Base-by-base conservation (phyloP, 2,797 vertebrate genomes). In the Odontamblyopus rebecca region DNA sequence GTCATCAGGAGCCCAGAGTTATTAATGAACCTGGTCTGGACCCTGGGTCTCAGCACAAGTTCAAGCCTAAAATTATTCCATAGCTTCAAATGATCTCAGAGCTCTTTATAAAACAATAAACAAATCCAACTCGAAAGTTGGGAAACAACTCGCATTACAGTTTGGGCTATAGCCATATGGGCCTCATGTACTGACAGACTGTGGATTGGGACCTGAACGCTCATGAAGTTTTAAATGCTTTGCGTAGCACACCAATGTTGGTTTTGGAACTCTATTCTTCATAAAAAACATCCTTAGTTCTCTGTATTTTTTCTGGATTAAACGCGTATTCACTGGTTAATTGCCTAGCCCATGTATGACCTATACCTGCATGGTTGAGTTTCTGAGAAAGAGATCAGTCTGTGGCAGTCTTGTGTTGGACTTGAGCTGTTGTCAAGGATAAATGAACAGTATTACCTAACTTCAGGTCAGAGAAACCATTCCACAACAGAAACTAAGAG, bases 21-120 rank as follows among this genome's bases (percentile, higher is more conserved):
- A 88, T 87, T 88, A 87, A 90, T 87, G 85, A 81, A 82, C 75
- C 72, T 82, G 81, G 86, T 79, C 81, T 81, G 79, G 32, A 71
- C 79, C 70, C 87, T 64, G 57, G 61, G 80, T 86, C 86, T 82
- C 79, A 72, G 70, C n/a, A 48, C 70, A 70, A 66, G 83, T 81
- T 81, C 57, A 69, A 54, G 30, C 51, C 76, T 70, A 70, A 80
- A 83, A 79, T 72, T 32, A 84, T 66, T 82, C 81, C 60, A 65
- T 65, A 56, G 71, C 70, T 83, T 81, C 38, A 76, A 74, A 80
- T 82, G 81, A 85, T 79, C 72, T 85, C 78, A 81, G 68, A 75
- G 70, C 70, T 72, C 69, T 79, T 78, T 76, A 66, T 88, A 72
- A 81, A 90, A 90, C 85, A 92, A 92, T 91, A 90, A 91, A 91